Percentiles rank a stretch among this genome's conserved stretches.
These are phyloP conservation scores for Manis pentadactyla DNA, from an alignment of 2,797 vertebrate genomes.

Conservation along the genomic window DNA sequence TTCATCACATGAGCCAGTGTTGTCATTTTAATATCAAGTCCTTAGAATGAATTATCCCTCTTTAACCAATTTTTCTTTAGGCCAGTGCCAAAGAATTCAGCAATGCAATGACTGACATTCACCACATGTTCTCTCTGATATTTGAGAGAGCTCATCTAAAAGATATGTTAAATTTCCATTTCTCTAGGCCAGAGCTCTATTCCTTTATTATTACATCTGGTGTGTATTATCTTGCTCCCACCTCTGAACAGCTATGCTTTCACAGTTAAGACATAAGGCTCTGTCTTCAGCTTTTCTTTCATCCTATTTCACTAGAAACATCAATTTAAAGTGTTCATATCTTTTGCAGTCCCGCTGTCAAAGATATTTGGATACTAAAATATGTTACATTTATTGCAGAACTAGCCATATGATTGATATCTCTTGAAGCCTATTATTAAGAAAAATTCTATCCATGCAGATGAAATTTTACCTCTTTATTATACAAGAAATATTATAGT, in stretches of 20 bases:
- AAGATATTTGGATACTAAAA: slow-evolving; percentile 50
- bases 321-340: slow-evolving; percentile 52
- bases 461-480: slow-evolving; percentile 41
- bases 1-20: neutral
- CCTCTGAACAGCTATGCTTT: neutral
- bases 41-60: slow-evolving; percentile 30
- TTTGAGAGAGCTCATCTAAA: slow-evolving; percentile 64
- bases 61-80: slow-evolving; percentile 58
- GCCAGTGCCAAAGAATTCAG: slow-evolving; percentile 42
- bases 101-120: slow-evolving; percentile 51
- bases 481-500: neutral
- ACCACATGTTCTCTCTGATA: slow-evolving; percentile 57
- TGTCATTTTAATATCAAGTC: slow-evolving; percentile 58
- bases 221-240: slow-evolving; percentile 55
- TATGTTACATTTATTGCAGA: slow-evolving; percentile 15
- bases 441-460: neutral
- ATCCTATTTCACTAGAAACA: slow-evolving; percentile 54
- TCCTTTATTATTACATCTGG: slow-evolving; percentile 75
- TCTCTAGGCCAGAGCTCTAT: slow-evolving; percentile 7
- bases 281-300: slow-evolving; percentile 54
- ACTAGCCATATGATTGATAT: slow-evolving; percentile 2
- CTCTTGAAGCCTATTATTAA: slow-evolving; percentile 32
- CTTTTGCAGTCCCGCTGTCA: slow-evolving; percentile 51
- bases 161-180: slow-evolving; percentile 54
- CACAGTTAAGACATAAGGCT: slow-evolving; percentile 50